Evolutionary conservation across 2,888 invertebrate species (phyloP).

Genomic region (Embidobia sp.): DNA sequence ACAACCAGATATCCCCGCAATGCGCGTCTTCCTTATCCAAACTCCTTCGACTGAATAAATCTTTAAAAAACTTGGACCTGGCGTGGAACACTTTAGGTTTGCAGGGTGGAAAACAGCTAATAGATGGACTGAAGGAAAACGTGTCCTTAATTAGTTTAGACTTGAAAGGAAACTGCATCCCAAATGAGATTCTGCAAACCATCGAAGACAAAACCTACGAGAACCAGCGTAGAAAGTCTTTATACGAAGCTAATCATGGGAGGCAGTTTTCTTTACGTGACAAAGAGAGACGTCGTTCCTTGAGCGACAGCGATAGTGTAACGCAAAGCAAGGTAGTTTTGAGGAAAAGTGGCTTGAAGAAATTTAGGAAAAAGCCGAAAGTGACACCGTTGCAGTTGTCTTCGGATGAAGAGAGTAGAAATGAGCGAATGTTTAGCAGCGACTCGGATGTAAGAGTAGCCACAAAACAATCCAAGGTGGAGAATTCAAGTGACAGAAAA

Average conservation of each 20-base stretch:
- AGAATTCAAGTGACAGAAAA: background rate
- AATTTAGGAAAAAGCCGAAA: conserved; percentile 42
- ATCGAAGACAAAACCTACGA: conserved; percentile 71
- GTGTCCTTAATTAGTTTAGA: conserved; percentile 72
- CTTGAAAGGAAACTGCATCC: conserved; percentile 79
- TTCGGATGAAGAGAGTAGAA: conserved; percentile 41
- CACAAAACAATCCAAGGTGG: background rate
- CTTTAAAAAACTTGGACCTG: conserved; percentile 75
- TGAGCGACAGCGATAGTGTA: conserved; percentile 57
- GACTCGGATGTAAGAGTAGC: conserved; percentile 36
- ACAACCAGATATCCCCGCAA: conserved; percentile 78
- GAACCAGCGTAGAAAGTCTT: conserved; percentile 67
- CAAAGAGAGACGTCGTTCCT: conserved; percentile 1
- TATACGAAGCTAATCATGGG: conserved; percentile 54
- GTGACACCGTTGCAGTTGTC: conserved; percentile 25
- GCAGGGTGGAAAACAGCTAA: conserved; percentile 76
- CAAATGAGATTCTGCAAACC: conserved; percentile 74
- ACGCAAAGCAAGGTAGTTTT: conserved; percentile 20
- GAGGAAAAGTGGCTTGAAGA: conserved; percentile 28
- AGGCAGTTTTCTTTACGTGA: conserved; percentile 25
- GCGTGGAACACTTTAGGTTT: conserved; percentile 80
- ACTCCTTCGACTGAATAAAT: conserved; percentile 75
- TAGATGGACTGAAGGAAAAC: conserved; percentile 75
- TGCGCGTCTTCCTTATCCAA: conserved; percentile 74
- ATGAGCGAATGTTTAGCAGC: conserved; percentile 20